Base-by-base conservation (phyloP, 1,140 invertebrate genomes). In the Vanessa tameamea region DNA sequence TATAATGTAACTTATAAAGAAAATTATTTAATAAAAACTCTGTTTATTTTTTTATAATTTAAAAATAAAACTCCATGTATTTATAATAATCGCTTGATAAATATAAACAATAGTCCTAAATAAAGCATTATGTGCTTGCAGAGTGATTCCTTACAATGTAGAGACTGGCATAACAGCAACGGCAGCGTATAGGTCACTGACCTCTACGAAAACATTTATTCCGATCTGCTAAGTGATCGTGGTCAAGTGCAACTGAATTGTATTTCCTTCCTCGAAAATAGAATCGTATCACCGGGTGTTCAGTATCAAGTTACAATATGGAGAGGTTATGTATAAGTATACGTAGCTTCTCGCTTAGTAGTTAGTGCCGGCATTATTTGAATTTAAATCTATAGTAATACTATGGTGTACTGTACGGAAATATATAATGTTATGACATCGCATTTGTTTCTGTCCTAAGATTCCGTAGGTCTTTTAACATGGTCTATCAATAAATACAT, bases 241-340 rank as follows among this genome's bases (percentile, higher is more conserved):
- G 47, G 37, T 69, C 53, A 59, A 69, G 55, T 47, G 66, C 51
- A 69, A 69, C 66, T 57, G 20, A 69, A 69, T 59, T 59, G 12
- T 57, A 47, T 37, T 69, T 69, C 66, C 66, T 57, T 59, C 66
- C 13, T 15, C 53, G 66, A 37, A 59, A 69, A 57, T 59, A 69
- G 66, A 69, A 47, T 55, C 37, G 50, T 51, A 51, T 67, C 65
- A 13, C 16, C 55, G 55, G 55, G 8, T 23, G 57, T 61, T 61
- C 23, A 4, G 13, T 23, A 37, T 37, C 23, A 37, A 23, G 57
- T 61, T 57, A 57, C 23, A 12, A 8, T 61, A 61, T 61, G 23
- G 31, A 37, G 23, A 61, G 53, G 53, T 61, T 59, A 26, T 61
- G 26, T 37, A 14, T 37, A 37, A 57, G 12, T 51, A 6, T 51